These are phyloP conservation scores for Oopsacas minuta DNA, from an alignment of 37 sponge, comb jelly and placozoan genomes.

Conservation along the genomic window DNA sequence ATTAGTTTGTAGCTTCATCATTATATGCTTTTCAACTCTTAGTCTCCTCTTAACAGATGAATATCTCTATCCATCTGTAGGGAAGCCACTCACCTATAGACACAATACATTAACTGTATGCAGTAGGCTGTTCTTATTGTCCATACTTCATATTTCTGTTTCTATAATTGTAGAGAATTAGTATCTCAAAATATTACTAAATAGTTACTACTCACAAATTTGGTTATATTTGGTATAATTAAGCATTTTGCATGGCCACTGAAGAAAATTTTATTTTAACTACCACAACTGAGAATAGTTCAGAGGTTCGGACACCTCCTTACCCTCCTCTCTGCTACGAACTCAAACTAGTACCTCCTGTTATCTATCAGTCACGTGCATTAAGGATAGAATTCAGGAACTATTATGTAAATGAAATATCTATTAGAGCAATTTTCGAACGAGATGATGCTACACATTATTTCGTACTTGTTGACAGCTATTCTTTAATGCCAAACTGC, in stretches of 20 bases:
- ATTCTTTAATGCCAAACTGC: not conserved
- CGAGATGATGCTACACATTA: not conserved
- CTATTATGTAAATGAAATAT: not conserved
- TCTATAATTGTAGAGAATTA: too few relatives aligned
- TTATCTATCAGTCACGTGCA: not conserved
- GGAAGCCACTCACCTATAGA: not conserved
- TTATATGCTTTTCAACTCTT: too few relatives aligned
- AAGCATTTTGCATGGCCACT: not conserved
- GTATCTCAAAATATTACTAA: too few relatives aligned
- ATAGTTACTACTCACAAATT: too few relatives aligned
- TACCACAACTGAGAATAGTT: not conserved
- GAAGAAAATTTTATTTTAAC: not conserved
- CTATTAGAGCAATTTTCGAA: not conserved
- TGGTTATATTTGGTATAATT: too few relatives aligned
- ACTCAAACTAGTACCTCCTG: not conserved
- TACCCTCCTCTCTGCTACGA: constrained; percentile 12
- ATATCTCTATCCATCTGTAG: not conserved
- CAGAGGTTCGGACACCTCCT: not conserved
- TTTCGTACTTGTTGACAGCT: not conserved
- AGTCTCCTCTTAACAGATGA: not conserved
- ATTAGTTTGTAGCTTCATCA: too few relatives aligned
- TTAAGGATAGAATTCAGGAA: not conserved
- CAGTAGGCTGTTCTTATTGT: too few relatives aligned
- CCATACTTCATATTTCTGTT: too few relatives aligned
- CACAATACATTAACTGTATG: too few relatives aligned